Percentiles rank a stretch among this genome's conserved stretches.
Conservation (phyloP, 2,888 invertebrate genomes). For the Sinhomidia bicolor region DNA sequence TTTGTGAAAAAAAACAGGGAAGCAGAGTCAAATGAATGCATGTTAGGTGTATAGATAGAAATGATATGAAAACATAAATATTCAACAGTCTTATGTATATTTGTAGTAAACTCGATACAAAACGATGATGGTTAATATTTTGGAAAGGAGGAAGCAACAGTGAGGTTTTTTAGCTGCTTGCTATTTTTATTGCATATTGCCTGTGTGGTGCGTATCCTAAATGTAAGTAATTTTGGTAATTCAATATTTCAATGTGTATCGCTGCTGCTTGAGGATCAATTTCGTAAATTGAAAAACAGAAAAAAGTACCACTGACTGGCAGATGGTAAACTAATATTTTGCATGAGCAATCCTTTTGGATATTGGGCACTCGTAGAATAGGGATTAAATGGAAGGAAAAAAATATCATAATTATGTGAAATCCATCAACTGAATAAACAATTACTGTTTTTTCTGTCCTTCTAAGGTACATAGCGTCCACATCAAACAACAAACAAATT, state of each 20-base stretch:
- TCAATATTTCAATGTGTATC: background rate
- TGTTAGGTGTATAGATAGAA: too few species aligned
- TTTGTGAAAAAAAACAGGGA: too few species aligned
- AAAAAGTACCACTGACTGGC: background rate
- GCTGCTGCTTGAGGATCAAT: background rate
- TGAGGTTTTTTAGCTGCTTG: too few species aligned
- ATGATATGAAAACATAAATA: too few species aligned
- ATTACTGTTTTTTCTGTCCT: background rate
- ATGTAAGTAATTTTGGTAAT: slow-evolving; percentile 36
- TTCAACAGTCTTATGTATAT: too few species aligned
- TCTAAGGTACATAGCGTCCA: too few species aligned
- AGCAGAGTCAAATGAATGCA: too few species aligned
- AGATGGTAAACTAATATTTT: background rate
- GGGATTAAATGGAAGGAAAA: background rate
- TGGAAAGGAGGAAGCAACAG: background rate
- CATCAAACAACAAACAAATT: too few species aligned
- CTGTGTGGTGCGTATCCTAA: slow-evolving; percentile 24
- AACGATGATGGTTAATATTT: background rate
- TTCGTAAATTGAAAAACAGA: slow-evolving; percentile 11
- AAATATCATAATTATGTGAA: background rate
- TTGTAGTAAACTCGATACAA: too few species aligned
- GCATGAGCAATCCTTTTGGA: background rate
- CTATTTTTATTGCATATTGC: background rate
- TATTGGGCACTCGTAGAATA: too few species aligned
- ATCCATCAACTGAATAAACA: slow-evolving; percentile 54